Base-by-base conservation (phyloP, 2,113 vertebrate genomes). In the Cyanocitta stelleri region DNA sequence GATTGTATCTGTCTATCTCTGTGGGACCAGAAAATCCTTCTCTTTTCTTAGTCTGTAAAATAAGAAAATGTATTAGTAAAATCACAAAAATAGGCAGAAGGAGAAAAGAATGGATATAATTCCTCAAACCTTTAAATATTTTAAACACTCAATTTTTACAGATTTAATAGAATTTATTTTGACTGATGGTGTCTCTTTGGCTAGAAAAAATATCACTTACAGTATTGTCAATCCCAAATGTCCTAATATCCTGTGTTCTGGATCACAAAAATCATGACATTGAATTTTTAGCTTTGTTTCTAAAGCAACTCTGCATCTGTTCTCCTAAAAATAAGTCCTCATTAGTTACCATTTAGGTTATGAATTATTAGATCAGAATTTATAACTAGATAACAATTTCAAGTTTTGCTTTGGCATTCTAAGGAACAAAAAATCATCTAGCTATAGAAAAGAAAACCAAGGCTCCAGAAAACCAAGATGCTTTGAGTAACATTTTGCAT, bases 251-350 rank as follows among this genome's bases (percentile, higher is more conserved):
- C n/a, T 78, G 52, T 26, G 5, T 79, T 95, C 67, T 87, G 67
- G 59, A 93, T 93, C 67, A 69, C 55, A 91, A 85, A 95, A 96
- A 87, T 91, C 85, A 94, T 91, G 66, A 93, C 79, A 86, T 3
- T 75, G 83, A 64, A 69, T 93, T 90, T 94, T 76, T 67, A 54
- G 75, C 72, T 94, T 67, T 88, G 39, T 91, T 93, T 96, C 71
- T 89, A 73, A 92, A 88, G 61, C 24, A 2, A 13, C 35, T 95
- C 55, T 76, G 24, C 94, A 93, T 97, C 91, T 96, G 89, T 92
- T 95, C 61, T 92, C 64, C 95, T 92, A 89, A 96, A 96, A 92
- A 93, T 96, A 96, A 90, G 22, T 75, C 58, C 83, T 96, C 75
- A 87, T 96, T 94, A 95, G 69, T 93, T 95, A 75, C 80, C 86